Base-by-base conservation (phyloP, 2,888 invertebrate genomes). In the Drosophila barbarae region DNA sequence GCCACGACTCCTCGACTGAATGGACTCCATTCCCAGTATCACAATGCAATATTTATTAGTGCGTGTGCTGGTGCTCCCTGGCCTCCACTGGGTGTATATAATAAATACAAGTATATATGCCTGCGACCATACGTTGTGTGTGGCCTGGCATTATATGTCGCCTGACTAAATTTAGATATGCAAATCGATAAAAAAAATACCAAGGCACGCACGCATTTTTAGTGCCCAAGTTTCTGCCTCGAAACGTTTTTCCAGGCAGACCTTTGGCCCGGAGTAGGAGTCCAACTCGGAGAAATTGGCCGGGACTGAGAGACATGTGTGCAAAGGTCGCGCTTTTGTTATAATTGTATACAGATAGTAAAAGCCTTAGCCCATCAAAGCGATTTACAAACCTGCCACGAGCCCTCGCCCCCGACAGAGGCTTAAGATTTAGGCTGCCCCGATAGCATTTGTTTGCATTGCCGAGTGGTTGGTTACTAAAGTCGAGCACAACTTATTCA, bases 41-140 rank as follows among this genome's bases (percentile, higher is more conserved):
- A 64, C 81, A 81, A 77, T 74, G 78, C 81, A 76, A 76, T 80
- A 76, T 81, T 77, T 80, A 76, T 74, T 77, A 69, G 47, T 58
- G 57, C 69, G 52, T 72, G 73, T 51, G 69, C n/a, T 12, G 8
- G 36, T 23, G 50, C 57, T 52, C 54, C 42, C 44, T 38, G 72
- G 53, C 59, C 69, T 52, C 57, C 60, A 51, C 64, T 61, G 21
- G 49, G 21, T 56, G 35, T 47, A 21, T 51, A 44, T 69, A 46
- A 35, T 69, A 50, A 39, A 47, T 44, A 35, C 69, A 50, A 39
- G 41, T 49, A 23, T 44, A 44, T 49, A 26, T 52, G 65, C 66
- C 42, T 60, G 61, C 36, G 34, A 52, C 15, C 69, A 34, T 51
- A 66, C 54, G 39, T 35, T 67, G 55, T 63, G 51, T 64, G 28